Percentiles rank a stretch among this genome's conserved stretches.
Evolutionary conservation across 1,140 invertebrate species (phyloP).

Genomic region (Drosophila pseudoananassae): DNA sequence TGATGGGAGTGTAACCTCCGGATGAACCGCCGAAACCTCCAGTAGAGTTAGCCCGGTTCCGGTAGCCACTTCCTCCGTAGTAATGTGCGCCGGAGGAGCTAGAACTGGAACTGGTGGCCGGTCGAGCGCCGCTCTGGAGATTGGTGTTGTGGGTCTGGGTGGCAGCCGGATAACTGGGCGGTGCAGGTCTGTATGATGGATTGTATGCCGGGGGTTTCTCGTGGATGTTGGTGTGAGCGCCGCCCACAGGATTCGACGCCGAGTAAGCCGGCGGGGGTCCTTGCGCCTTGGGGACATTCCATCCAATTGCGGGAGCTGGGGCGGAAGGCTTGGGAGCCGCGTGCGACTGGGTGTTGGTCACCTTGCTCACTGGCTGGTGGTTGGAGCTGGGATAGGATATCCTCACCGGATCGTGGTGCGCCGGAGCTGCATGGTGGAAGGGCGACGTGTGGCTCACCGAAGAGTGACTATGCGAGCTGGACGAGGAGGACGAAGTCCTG

Average conservation of each 20-base stretch:
- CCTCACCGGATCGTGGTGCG: slow-evolving; percentile 53
- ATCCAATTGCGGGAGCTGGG: slow-evolving; percentile 59
- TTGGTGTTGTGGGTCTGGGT: slow-evolving; percentile 47
- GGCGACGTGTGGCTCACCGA: slow-evolving; percentile 13
- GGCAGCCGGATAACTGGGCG: slow-evolving; percentile 57
- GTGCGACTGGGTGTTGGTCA: slow-evolving; percentile 23
- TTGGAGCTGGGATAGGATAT: slow-evolving; percentile 56
- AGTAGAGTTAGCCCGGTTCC: slow-evolving; percentile 63
- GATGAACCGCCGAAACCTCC: slow-evolving; percentile 55
- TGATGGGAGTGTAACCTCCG: slow-evolving; percentile 57
- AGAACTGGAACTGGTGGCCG: slow-evolving; percentile 14
- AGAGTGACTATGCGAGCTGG: slow-evolving; percentile 8
- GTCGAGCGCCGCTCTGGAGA: slow-evolving; percentile 25
- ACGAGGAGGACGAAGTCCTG: slow-evolving; percentile 26
- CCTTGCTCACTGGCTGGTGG: slow-evolving; percentile 23
- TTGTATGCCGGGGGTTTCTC: slow-evolving; percentile 77
- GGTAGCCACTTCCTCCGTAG: slow-evolving; percentile 49
- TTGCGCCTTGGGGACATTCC: slow-evolving; percentile 74
- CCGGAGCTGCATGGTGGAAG: slow-evolving; percentile 7
- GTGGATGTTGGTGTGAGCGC: slow-evolving; percentile 71
- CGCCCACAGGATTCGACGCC: slow-evolving; percentile 60
- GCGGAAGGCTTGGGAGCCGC: slow-evolving; percentile 17
- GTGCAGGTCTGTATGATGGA: slow-evolving; percentile 58
- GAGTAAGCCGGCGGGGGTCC: slow-evolving; percentile 77
- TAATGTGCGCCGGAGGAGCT: slow-evolving; percentile 12